Evolutionary conservation across 2,797 vertebrate genomes (phyloP).

Genomic region (Corythornis leucogaster): DNA sequence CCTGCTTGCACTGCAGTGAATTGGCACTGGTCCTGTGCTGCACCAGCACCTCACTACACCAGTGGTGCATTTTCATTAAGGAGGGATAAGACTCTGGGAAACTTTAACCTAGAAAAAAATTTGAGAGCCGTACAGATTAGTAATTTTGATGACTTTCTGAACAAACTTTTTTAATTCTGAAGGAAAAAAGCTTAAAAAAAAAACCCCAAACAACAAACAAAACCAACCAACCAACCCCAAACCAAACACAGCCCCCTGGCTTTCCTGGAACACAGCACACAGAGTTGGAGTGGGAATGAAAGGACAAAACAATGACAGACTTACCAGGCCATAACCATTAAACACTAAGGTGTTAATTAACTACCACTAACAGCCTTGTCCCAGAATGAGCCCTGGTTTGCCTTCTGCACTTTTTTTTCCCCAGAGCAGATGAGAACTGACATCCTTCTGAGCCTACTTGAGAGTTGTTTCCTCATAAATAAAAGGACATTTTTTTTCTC

Average conservation of each 20-base stretch:
- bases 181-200: neutral
- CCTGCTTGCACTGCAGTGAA: constrained; percentile 69
- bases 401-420: constrained; percentile 70
- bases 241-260: no score
- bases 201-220: no score
- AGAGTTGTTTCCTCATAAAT: neutral
- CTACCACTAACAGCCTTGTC: constrained; percentile 80
- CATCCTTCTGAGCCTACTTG: neutral
- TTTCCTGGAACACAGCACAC: constrained; percentile 13
- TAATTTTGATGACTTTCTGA: neutral
- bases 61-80: neutral
- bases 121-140: neutral
- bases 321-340: constrained; percentile 83
- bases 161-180: neutral
- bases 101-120: neutral
- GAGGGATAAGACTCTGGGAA: neutral
- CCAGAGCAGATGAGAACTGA: constrained; percentile 29
- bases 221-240: no score
- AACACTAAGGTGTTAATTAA: constrained; percentile 82
- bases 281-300: neutral
- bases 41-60: constrained; percentile 33
- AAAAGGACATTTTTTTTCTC: neutral
- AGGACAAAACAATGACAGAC: constrained; percentile 1
- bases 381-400: constrained; percentile 73
- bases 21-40: constrained; percentile 44